Conservation (phyloP, 2,113 vertebrate genomes). For the Ornithorhynchus anatinus region DNA sequence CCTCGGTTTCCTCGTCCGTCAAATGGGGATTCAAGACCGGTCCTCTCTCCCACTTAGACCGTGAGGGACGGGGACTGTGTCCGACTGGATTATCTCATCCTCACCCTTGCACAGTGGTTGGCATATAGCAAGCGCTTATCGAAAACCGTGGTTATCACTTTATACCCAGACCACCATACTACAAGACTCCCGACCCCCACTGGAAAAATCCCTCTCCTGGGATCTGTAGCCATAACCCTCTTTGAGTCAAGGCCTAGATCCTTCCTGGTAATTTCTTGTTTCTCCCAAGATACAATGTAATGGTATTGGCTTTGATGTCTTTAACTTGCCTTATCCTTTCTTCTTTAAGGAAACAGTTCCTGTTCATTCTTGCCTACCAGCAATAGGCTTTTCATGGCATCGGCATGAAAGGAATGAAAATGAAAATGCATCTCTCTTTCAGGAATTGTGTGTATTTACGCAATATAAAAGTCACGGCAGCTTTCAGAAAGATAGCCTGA, state of each 20-base stretch:
- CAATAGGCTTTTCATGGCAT: constrained; percentile 28
- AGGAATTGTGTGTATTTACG: constrained; percentile 35
- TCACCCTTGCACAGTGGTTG: no score
- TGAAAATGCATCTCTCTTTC: constrained; percentile 11
- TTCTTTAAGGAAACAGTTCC: constrained; percentile 55
- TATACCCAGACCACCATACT: no score
- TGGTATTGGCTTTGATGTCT: constrained; percentile 59
- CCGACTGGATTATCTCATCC: no score
- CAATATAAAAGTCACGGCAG: not conserved
- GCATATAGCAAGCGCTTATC: no score
- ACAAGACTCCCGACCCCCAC: no score
- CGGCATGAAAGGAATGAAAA: constrained; percentile 37
- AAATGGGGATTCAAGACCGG: no score
- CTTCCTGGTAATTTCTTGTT: constrained; percentile 40
- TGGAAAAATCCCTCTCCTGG: constrained; percentile 18
- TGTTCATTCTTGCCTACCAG: constrained; percentile 32
- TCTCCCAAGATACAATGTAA: constrained; percentile 38
- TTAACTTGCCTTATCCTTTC: constrained; percentile 51
- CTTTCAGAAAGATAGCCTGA: not conserved
- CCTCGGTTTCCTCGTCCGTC: no score
- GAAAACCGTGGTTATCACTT: no score
- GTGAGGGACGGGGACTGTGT: no score
- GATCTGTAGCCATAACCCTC: constrained; percentile 28
- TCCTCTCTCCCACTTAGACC: no score
- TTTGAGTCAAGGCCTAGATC: constrained; percentile 46